A percentile compares a stretch with the other conserved stretches of the same genome.
phyloP scores from a whole-genome alignment of 1,140 invertebrate species.

The Drosophila ambigua region DNA sequence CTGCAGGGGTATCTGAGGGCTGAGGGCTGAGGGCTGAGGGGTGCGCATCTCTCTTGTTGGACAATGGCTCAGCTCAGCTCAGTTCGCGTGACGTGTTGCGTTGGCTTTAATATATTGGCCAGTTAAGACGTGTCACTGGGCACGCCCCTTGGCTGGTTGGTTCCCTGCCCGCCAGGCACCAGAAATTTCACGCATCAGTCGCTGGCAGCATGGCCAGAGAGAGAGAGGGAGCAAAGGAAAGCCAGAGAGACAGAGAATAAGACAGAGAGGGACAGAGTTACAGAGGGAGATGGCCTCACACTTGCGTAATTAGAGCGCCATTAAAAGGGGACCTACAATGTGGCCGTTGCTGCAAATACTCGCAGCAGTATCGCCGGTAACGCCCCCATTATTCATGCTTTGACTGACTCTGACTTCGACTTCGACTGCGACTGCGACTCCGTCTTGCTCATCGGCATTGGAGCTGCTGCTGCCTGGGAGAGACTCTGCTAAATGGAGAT shows the following conservation, averaged over 20 bases:
- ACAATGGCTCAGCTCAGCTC: conserved; percentile 28
- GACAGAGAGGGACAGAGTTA: background rate
- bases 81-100: conserved; percentile 48
- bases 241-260: background rate
- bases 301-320: conserved; percentile 53
- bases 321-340: conserved; percentile 45
- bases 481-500: conserved; percentile 80
- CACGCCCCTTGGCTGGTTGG: conserved; percentile 52
- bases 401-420: conserved; percentile 25
- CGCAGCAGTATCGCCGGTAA: conserved; percentile 47
- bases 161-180: conserved; percentile 11
- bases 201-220: conserved; percentile 35
- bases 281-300: background rate
- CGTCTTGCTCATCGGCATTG: too few relatives aligned
- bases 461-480: too few relatives aligned
- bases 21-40: too few relatives aligned
- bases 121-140: conserved; percentile 77
- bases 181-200: conserved; percentile 59
- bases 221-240: background rate
- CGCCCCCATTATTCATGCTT: conserved; percentile 75
- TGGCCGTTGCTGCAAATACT: conserved; percentile 34
- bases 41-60: too few relatives aligned
- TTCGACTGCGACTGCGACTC: conserved; percentile 1
- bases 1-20: too few relatives aligned
- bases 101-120: conserved; percentile 71